phyloP scores from a whole-genome alignment of 1,140 invertebrate species.

The Pseudomyrmex flavicornis region DNA sequence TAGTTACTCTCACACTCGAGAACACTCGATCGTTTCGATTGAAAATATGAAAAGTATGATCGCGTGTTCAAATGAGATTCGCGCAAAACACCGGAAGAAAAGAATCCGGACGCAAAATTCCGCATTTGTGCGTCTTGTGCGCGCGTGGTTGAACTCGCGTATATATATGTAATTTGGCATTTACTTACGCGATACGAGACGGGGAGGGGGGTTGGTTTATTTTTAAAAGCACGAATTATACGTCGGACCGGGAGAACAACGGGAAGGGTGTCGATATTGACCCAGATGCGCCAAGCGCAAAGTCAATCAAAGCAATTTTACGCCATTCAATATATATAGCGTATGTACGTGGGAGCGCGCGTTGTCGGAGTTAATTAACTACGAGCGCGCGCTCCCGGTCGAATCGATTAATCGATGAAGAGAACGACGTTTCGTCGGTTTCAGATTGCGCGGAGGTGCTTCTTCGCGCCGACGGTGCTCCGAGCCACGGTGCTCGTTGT shows the following conservation, averaged over 20 bases:
- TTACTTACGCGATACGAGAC: too few relatives aligned
- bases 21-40: too few relatives aligned
- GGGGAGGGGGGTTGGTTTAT: too few relatives aligned
- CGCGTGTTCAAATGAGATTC: too few relatives aligned
- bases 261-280: conserved; percentile 19
- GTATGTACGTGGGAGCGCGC: neutral
- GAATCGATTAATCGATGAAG: conserved; percentile 14
- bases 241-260: neutral
- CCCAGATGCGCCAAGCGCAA: conserved; percentile 16
- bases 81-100: too few relatives aligned
- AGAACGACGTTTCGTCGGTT: conserved; percentile 23
- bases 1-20: too few relatives aligned
- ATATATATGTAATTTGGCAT: neutral
- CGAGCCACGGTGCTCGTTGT: conserved; percentile 58
- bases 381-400: conserved; percentile 13
- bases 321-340: neutral
- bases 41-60: too few relatives aligned
- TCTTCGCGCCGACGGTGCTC: conserved; percentile 56
- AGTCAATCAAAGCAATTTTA: conserved; percentile 44
- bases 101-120: too few relatives aligned
- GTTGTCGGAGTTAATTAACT: conserved; percentile 24
- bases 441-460: conserved; percentile 75
- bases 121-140: too few relatives aligned
- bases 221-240: conserved; percentile 12
- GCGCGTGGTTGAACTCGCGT: too few relatives aligned